These are phyloP conservation scores for Pitta sordida DNA, from an alignment of 2,113 vertebrate genomes.

Conservation along the genomic window DNA sequence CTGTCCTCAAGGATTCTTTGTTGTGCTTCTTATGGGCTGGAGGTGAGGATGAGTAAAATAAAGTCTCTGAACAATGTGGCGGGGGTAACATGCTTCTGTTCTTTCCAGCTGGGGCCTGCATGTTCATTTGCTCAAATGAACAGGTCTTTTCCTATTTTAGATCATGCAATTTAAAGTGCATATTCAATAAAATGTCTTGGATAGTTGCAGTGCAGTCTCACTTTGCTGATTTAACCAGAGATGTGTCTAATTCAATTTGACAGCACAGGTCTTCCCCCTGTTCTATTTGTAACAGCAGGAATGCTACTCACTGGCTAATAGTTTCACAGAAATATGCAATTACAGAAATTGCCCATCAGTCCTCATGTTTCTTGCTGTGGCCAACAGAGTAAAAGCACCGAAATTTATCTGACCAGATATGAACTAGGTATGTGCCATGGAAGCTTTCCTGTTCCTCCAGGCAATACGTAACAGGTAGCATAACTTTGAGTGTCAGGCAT, in stretches of 20 bases:
- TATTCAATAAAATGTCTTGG: neutral
- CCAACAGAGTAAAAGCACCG: neutral
- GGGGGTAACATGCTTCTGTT: neutral
- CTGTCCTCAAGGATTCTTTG: neutral
- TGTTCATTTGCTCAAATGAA: neutral
- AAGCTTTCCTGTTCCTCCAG: neutral
- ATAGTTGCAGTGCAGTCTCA: neutral
- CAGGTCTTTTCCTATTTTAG: neutral
- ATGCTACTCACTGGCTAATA: neutral
- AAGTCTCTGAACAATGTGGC: neutral
- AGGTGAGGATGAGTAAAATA: neutral
- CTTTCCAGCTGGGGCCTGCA: neutral
- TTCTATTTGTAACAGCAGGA: conserved; percentile 10
- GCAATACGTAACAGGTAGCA: neutral
- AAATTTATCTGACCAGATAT: neutral
- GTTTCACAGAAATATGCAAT: conserved; percentile 4
- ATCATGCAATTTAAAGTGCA: neutral
- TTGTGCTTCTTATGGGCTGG: neutral
- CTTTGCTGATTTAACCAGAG: conserved; percentile 44
- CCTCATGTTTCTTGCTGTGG: neutral
- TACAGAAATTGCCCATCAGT: conserved; percentile 38
- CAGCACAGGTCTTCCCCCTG: neutral
- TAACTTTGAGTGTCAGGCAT: neutral
- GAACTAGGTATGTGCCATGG: neutral
- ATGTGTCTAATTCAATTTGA: conserved; percentile 31